phyloP scores from a whole-genome alignment of 2,888 invertebrate species.

The Rugalucina vietnamica region DNA sequence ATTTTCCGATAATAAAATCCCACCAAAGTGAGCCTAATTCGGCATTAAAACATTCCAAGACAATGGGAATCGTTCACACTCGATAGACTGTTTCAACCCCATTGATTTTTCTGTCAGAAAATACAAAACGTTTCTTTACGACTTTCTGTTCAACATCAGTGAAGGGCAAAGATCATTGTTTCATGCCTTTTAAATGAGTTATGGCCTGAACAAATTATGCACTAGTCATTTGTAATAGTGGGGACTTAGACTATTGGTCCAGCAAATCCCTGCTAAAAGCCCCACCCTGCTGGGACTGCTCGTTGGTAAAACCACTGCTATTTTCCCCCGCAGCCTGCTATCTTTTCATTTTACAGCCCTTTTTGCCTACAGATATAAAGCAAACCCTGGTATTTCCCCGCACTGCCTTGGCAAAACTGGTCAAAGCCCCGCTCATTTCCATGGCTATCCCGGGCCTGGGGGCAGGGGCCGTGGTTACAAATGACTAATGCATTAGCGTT shows the following conservation, averaged over 20 bases:
- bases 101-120: background rate
- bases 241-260: background rate
- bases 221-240: background rate
- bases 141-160: background rate
- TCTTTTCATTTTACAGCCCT: background rate
- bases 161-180: background rate
- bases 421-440: too few relatives aligned
- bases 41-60: background rate
- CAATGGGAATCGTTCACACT: background rate
- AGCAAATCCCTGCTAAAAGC: background rate
- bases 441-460: too few relatives aligned
- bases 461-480: too few relatives aligned
- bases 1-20: constrained; percentile 1
- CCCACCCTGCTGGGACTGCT: background rate
- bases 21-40: background rate
- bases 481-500: too few relatives aligned
- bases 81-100: background rate
- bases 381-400: too few relatives aligned
- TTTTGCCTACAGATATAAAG: too few relatives aligned
- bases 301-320: background rate
- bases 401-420: too few relatives aligned
- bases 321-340: background rate
- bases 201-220: background rate
- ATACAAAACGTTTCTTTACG: background rate
- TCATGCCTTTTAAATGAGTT: background rate